Percentiles rank a stretch among this genome's conserved stretches.
Evolutionary conservation across 2,888 invertebrate species (phyloP).

Genomic region (Hirtodrosophila confusa): DNA sequence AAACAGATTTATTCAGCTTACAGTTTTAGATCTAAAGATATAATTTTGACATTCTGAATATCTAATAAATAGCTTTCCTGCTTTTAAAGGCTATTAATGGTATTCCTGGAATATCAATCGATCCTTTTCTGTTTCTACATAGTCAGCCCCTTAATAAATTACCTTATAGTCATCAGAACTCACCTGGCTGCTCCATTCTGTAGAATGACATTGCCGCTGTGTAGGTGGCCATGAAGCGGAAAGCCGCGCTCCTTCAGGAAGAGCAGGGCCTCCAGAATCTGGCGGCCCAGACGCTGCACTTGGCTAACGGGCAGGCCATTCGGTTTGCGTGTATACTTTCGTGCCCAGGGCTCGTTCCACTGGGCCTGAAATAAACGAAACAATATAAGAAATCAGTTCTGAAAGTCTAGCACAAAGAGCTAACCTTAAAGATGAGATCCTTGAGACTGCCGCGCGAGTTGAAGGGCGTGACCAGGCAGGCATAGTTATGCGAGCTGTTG

Average conservation of each 20-base stretch:
- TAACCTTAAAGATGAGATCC: slow-evolving; percentile 94
- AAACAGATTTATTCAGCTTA: background rate
- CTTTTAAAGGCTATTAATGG: too few species aligned
- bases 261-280: slow-evolving; percentile 93
- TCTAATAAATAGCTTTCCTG: too few species aligned
- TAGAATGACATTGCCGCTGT: slow-evolving; percentile 95
- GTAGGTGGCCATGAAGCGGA: slow-evolving; percentile 93
- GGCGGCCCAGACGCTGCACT: slow-evolving; percentile 93
- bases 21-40: too few species aligned
- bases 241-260: slow-evolving; percentile 94
- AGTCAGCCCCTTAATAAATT: slow-evolving; percentile 35
- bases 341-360: slow-evolving; percentile 91
- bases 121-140: background rate
- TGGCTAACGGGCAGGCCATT: slow-evolving; percentile 90
- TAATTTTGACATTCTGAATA: background rate
- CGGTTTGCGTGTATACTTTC: slow-evolving; percentile 89
- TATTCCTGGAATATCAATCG: slow-evolving; percentile 1
- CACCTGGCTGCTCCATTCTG: slow-evolving; percentile 96
- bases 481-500: slow-evolving; percentile 86
- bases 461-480: slow-evolving; percentile 92
- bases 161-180: slow-evolving; percentile 52
- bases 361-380: slow-evolving; percentile 86
- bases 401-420: slow-evolving; percentile 51
- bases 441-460: slow-evolving; percentile 94
- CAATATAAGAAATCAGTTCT: background rate